phyloP scores from a whole-genome alignment of 2,113 vertebrate species.

The Sterrhoptilus dennistouni region DNA sequence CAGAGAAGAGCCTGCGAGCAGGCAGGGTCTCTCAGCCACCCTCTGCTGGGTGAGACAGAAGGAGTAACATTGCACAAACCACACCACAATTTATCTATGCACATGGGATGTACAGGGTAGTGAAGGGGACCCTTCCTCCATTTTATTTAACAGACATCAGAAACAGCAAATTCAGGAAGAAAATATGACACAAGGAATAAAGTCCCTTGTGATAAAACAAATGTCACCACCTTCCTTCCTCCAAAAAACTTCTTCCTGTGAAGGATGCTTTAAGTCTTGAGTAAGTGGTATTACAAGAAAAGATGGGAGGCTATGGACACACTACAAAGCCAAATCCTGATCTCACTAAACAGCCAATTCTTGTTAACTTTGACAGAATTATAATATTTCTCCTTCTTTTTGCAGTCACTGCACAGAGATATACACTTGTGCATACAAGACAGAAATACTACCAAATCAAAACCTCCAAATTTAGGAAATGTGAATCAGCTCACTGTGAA shows the following conservation, averaged over 20 bases:
- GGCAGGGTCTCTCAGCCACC: neutral
- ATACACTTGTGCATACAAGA: neutral
- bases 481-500: neutral
- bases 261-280: neutral
- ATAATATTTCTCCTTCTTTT: neutral
- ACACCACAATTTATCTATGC: neutral
- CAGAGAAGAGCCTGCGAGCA: neutral
- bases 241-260: neutral
- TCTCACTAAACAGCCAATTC: neutral
- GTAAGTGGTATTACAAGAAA: neutral
- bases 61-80: neutral
- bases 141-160: neutral
- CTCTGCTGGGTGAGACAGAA: neutral
- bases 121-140: neutral
- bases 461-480: neutral
- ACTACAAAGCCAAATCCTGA: neutral
- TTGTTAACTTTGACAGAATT: neutral
- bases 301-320: neutral
- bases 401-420: neutral
- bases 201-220: neutral
- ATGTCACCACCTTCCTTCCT: neutral
- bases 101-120: accelerated
- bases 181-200: neutral
- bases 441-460: neutral
- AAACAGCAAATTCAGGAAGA: neutral